phyloP scores from a whole-genome alignment of 2,888 invertebrate genomes.

The Limnephilus auricula region DNA sequence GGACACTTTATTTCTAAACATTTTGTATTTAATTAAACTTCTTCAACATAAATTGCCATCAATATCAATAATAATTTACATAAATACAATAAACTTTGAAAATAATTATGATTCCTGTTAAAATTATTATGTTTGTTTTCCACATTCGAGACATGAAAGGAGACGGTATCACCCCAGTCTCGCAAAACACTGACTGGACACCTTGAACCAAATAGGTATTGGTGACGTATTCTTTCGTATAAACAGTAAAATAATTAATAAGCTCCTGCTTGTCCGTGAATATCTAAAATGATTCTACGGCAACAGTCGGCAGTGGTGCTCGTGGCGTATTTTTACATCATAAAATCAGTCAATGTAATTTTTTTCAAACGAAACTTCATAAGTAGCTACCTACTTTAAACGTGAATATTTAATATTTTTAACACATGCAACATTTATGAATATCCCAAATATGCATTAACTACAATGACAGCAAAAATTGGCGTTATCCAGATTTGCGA shows the following conservation, averaged over 20 bases:
- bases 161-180: not conserved
- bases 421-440: not conserved
- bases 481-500: no score
- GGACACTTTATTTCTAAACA: not conserved
- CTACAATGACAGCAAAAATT: no score
- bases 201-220: not conserved
- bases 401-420: not conserved
- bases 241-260: not conserved
- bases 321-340: not conserved
- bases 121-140: not conserved
- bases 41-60: not conserved
- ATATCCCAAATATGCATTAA: no score
- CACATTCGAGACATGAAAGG: not conserved
- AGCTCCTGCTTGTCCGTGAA: not conserved
- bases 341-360: not conserved
- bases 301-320: not conserved
- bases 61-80: not conserved
- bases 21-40: not conserved
- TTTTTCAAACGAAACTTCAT: no score
- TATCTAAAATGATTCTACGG: not conserved
- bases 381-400: no score
- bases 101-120: not conserved
- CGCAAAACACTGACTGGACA: not conserved
- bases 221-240: not conserved
- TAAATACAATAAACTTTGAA: not conserved